These are phyloP conservation scores for Psittacula cyanocephala DNA, from an alignment of 2,113 vertebrate genomes.

Conservation along the genomic window DNA sequence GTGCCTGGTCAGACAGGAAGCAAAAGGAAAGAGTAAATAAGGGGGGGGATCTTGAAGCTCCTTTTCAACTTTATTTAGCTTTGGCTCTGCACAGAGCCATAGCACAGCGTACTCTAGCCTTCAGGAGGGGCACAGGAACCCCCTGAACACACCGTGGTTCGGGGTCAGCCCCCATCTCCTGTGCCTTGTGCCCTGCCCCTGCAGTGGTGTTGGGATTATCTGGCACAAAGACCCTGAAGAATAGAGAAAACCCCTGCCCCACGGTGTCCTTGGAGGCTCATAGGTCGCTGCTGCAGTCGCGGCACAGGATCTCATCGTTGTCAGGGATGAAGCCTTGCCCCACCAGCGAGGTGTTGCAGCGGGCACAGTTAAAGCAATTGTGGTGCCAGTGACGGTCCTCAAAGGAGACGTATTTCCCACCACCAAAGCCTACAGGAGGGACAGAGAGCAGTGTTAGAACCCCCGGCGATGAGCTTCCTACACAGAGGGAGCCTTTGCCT, in stretches of 20 bases:
- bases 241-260: neutral
- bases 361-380: slow-evolving; percentile 91
- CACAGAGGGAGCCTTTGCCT: accelerated
- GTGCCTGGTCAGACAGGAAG: slow-evolving; percentile 11
- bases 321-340: slow-evolving; percentile 94
- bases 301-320: slow-evolving; percentile 89
- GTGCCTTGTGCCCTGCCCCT: neutral
- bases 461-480: neutral
- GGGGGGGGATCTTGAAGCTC: neutral
- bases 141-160: neutral
- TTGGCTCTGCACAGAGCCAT: slow-evolving; percentile 37
- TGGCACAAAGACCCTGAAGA: slow-evolving; percentile 24
- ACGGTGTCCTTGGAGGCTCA: slow-evolving; percentile 63
- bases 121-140: neutral
- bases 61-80: slow-evolving; percentile 46
- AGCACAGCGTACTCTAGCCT: neutral
- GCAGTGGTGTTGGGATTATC: neutral
- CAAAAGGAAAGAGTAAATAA: slow-evolving; percentile 54
- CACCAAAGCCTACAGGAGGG: slow-evolving; percentile 84
- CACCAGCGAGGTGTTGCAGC: slow-evolving; percentile 90
- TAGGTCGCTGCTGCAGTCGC: slow-evolving; percentile 88
- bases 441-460: neutral
- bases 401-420: slow-evolving; percentile 97
- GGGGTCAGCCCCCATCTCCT: slow-evolving; percentile 14
- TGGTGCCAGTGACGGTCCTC: slow-evolving; percentile 99